Base-by-base conservation (phyloP, 2,113 vertebrate species). In the Oxygymnocypris stewartii region DNA sequence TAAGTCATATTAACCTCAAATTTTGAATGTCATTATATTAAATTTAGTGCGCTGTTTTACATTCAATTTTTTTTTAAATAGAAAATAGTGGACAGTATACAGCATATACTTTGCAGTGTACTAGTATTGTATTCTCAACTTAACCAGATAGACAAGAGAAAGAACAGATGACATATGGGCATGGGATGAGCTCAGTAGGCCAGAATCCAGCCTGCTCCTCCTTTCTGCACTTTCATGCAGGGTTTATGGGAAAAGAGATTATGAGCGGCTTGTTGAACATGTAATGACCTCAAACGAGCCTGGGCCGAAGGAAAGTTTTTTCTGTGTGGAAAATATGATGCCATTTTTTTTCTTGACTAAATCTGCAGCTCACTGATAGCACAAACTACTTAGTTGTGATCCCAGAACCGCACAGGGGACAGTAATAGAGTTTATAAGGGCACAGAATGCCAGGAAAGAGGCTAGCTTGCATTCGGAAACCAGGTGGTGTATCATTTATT, bases 201-300 rank as follows among this genome's bases (percentile, higher is more conserved):
- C 65, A 80, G n/a, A 35, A 69, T 61, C 87, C 73, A 85, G 12
- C 6, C 20, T 40, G 6, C 63, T 54, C 67, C 65, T 57, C 16
- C 35, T 37, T 28, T 79, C 35, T 69, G 75, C 40, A 61, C 59
- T 82, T 59, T 87, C 69, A 57, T 67, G 67, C 85, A 84, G 47
- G 73, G 49, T 83, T 78, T 82, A 81, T 85, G 18, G 75, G 75
- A 78, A 84, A 71, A 84, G 77, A 88, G 76, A 88, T 88, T 84
- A 87, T 76, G 20, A 82, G 80, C 61, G 20, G 79, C 80, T 84
- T 86, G 84, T 79, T 86, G 59, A 81, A 54, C 79, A 83, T 82
- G 82, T 82, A 63, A 74, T 85, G 82, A 75, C 84, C 86, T 85
- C 74, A 65, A 49, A 76, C 73, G 51, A 81, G 57, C 67, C 16